phyloP scores from a whole-genome alignment of 2,113 vertebrate species.

The Crotalus helleri region DNA sequence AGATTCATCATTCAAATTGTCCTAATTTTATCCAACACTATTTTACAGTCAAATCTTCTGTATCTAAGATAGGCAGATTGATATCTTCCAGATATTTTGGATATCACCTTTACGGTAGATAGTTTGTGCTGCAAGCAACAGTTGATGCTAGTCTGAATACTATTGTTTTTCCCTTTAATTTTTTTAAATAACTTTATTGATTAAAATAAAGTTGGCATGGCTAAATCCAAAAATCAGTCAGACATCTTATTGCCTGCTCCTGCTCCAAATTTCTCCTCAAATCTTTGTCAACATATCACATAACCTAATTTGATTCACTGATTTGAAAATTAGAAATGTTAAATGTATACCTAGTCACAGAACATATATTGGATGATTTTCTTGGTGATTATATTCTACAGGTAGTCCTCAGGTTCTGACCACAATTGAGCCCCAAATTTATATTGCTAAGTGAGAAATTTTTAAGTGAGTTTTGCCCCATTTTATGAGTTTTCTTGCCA shows the following conservation, averaged over 20 bases:
- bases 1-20: not conserved
- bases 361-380: not conserved
- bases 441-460: not conserved
- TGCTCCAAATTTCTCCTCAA: not conserved
- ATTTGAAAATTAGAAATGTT: not conserved
- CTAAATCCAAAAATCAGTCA: not conserved
- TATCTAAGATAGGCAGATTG: not conserved
- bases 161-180: not conserved
- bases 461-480: not conserved
- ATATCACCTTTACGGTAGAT: not conserved
- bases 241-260: not conserved
- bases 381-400: not conserved
- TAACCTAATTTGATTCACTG: not conserved
- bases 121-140: not conserved
- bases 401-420: not conserved
- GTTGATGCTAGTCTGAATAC: not conserved
- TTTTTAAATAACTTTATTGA: not conserved
- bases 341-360: not conserved
- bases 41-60: not conserved
- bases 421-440: not conserved
- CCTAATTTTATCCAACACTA: not conserved
- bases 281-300: not conserved
- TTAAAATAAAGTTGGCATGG: not conserved
- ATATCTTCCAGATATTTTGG: not conserved
- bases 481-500: not conserved